A percentile compares a stretch with the other conserved stretches of the same genome.
These are phyloP conservation scores for Podarcis siculus DNA, from an alignment of 2,797 vertebrate species.

Conservation along the genomic window DNA sequence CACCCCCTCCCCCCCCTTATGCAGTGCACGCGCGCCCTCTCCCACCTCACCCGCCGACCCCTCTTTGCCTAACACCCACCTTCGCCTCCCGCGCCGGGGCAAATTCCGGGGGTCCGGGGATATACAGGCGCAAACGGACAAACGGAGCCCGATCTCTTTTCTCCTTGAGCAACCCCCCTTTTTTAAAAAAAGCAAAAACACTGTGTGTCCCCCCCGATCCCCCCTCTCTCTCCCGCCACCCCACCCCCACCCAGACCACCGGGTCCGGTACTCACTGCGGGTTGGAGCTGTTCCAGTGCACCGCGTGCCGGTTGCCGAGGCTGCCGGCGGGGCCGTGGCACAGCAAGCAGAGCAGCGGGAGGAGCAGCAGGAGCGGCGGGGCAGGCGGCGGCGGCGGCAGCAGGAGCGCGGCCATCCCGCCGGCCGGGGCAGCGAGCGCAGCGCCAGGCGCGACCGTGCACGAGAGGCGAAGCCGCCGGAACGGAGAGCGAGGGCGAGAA, in stretches of 20 bases:
- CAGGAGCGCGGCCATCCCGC: slow-evolving; percentile 28
- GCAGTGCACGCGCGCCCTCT: not conserved
- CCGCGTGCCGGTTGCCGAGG: slow-evolving; percentile 85
- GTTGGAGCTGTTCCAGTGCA: slow-evolving; percentile 96
- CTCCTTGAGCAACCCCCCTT: not conserved
- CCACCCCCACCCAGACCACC: not conserved
- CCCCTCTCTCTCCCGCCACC: not conserved
- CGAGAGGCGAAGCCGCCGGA: not conserved
- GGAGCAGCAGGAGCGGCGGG: slow-evolving; percentile 53
- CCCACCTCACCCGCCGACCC: not conserved
- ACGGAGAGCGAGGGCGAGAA: not conserved
- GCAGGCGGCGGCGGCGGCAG: slow-evolving; percentile 8
- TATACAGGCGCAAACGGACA: not conserved
- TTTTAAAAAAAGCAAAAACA: too few species aligned
- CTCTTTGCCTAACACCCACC: not conserved
- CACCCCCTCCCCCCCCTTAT: not conserved
- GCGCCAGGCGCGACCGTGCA: not conserved
- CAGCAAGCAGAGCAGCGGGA: slow-evolving; percentile 72
- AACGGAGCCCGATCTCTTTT: not conserved
- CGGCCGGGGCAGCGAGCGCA: not conserved
- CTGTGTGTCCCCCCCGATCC: slow-evolving; percentile 16
- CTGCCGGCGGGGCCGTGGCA: slow-evolving; percentile 69
- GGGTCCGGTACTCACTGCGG: slow-evolving; percentile 85
- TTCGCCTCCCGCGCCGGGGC: not conserved
- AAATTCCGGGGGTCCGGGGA: not conserved